phyloP scores from a whole-genome alignment of 2,797 vertebrate genomes.

The Coregonus sp. region DNA sequence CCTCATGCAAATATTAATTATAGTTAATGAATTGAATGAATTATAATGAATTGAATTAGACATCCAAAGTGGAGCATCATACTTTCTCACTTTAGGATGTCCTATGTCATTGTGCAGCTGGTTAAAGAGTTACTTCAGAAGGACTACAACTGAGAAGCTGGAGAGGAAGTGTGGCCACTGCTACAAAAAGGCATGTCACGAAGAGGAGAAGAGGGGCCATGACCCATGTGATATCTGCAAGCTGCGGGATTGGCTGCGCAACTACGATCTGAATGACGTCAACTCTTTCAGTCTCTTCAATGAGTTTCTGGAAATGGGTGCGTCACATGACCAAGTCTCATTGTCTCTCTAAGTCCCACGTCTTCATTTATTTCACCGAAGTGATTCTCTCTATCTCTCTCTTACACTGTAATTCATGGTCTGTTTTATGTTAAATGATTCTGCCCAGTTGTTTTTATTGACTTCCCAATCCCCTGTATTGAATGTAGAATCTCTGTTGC shows the following conservation, averaged over 20 bases:
- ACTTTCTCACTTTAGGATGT: background rate
- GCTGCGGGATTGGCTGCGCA: constrained; percentile 76
- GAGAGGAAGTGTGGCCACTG: constrained; percentile 69
- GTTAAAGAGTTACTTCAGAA: constrained; percentile 61
- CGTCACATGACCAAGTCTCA: background rate
- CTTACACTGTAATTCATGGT: background rate
- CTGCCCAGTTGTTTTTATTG: constrained; percentile 45
- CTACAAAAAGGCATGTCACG: constrained; percentile 55
- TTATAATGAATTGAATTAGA: too few species aligned
- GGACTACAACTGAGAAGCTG: constrained; percentile 45
- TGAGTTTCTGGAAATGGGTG: constrained; percentile 95
- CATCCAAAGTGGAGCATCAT: too few species aligned
- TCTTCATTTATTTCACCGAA: constrained; percentile 92
- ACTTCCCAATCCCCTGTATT: background rate
- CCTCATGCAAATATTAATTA: background rate
- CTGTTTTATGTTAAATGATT: background rate
- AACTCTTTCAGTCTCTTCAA: constrained; percentile 87
- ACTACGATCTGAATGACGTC: constrained; percentile 83
- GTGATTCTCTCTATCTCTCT: constrained; percentile 77
- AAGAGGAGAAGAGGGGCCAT: constrained; percentile 54
- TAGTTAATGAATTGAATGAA: background rate
- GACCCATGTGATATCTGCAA: constrained; percentile 73
- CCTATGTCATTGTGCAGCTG: constrained; percentile 63
- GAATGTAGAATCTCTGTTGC: background rate
- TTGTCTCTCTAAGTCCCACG: too few species aligned